Base-by-base conservation (phyloP, 2,888 invertebrate genomes). In the Diaphora mendica region DNA sequence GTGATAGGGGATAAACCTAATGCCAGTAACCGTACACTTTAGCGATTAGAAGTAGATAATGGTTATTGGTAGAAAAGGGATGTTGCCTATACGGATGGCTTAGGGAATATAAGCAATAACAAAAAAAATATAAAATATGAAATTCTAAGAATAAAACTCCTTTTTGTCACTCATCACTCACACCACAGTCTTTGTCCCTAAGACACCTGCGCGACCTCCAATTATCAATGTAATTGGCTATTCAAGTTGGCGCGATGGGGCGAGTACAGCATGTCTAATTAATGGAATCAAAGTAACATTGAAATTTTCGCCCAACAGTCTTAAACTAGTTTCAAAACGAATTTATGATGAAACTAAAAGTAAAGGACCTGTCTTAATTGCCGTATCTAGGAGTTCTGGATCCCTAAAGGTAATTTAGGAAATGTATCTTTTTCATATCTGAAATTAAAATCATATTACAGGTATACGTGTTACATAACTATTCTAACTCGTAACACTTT, bases 141-240 rank as follows among this genome's bases (percentile, higher is more conserved):
- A 64, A 64, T 68, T 42, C 2, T 17, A 35, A 0, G 26, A 20
- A 15, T 33, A 20, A 20, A 26, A 68, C 55, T 13, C 35, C 62
- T 65, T 70, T 17, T 8, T 30, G 30, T 51, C 39, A 66, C 72
- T 75, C 62, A 48, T 76, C n/a, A 5, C 83, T 83, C 71, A 76
- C 67, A 77, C 86, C 87, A 78, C 74, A 82, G 84, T 88, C 92
- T 92, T 91, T 92, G 91, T 92, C 90, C 87, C 84, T 86, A 88
- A 92, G 94, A 92, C 93, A 94, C 94, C 94, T 94, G 91, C 90
- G 89, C 91, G 91, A 92, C 93, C 92, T 90, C 91, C 94, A 95
- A 95, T 95, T 95, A 95, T 92, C 93, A 91, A 87, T 94, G 93
- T 95, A 95, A 95, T 95, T 95, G 95, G 94, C 94, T 93, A 95